Evolutionary conservation across 2,113 vertebrate genomes (phyloP).

Genomic region (Ploceus nigricollis): DNA sequence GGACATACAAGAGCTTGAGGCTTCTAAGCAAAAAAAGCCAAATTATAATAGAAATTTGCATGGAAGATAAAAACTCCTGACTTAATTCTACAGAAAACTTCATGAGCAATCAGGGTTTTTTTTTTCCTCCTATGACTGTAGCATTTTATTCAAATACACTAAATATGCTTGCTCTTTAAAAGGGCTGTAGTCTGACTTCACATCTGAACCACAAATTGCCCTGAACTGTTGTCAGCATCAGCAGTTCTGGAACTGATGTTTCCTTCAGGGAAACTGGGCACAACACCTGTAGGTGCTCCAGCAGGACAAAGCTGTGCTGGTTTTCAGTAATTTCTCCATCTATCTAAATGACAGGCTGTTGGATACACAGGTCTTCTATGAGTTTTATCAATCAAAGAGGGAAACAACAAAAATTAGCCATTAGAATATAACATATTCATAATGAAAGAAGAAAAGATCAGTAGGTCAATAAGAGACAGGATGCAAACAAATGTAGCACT

Average conservation of each 20-base stretch:
- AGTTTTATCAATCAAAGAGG: not conserved
- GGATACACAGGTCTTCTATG: not conserved
- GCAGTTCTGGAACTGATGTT: not conserved
- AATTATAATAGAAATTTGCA: not conserved
- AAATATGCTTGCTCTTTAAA: not conserved
- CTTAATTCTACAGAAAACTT: not conserved
- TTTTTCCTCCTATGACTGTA: not conserved
- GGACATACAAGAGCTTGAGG: not conserved
- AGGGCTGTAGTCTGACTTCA: not conserved
- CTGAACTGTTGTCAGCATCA: not conserved
- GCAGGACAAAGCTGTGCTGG: not conserved
- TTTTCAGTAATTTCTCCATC: not conserved
- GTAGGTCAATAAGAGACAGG: not conserved
- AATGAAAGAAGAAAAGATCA: not conserved
- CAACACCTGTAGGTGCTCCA: not conserved
- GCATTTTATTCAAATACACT: not conserved
- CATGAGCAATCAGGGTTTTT: not conserved
- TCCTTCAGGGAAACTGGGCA: not conserved
- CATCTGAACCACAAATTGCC: not conserved
- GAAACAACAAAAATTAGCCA: not conserved
- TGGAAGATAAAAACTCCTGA: not conserved
- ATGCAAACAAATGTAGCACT: not conserved
- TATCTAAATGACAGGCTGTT: not conserved
- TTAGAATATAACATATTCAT: not conserved
- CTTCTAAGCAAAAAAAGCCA: not conserved